These are phyloP conservation scores for Ceyx margarethae DNA, from an alignment of 2,113 vertebrate species.

Conservation along the genomic window DNA sequence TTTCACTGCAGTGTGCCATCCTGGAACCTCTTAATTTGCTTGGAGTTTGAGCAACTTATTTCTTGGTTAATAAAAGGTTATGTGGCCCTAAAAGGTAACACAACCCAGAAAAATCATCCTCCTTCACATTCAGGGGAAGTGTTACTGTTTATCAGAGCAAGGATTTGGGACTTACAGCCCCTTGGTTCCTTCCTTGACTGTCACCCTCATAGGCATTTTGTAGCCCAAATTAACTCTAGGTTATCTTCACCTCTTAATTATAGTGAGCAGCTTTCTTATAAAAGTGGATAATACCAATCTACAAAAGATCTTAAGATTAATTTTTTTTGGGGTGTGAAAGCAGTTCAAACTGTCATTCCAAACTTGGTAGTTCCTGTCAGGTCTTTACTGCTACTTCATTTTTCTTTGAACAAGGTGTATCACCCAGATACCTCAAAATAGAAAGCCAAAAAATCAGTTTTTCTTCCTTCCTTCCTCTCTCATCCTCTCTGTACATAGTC, in stretches of 20 bases:
- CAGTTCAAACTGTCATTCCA: neutral
- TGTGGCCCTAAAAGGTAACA: neutral
- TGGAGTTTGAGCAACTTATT: neutral
- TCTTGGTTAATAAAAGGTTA: neutral
- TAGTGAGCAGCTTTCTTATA: neutral
- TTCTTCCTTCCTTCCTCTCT: constrained; percentile 11
- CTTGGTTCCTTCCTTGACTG: neutral
- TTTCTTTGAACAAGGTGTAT: neutral
- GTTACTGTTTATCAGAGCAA: neutral
- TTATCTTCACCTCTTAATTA: neutral
- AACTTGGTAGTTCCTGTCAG: neutral
- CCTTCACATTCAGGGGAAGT: neutral
- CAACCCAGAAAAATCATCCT: neutral
- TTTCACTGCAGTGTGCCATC: neutral
- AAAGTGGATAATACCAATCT: neutral
- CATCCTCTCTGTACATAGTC: neutral
- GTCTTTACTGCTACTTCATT: neutral
- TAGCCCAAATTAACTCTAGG: neutral
- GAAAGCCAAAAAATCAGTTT: neutral
- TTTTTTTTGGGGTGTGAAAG: neutral
- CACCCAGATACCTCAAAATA: neutral
- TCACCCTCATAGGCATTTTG: neutral
- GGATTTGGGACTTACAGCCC: neutral
- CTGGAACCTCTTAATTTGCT: neutral
- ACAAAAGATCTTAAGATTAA: neutral